phyloP scores from a whole-genome alignment of 2,888 invertebrate species.

The Cinara cedri region DNA sequence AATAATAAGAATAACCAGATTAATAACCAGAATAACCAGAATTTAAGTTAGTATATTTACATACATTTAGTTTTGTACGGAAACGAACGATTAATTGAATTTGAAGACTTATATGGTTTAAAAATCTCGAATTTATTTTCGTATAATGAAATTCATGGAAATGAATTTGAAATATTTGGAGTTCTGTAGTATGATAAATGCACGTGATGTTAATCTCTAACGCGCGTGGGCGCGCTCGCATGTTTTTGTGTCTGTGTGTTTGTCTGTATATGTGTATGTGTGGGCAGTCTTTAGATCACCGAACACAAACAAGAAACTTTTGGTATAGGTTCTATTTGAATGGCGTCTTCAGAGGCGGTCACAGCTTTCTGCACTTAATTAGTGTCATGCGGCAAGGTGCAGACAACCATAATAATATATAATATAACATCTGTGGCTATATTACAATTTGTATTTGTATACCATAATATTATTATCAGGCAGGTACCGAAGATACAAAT shows the following conservation, averaged over 20 bases:
- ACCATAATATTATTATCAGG: neutral
- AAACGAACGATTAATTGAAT: no score
- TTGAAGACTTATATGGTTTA: no score
- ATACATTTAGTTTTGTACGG: no score
- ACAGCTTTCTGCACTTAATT: slow-evolving; percentile 33
- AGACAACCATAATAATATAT: slow-evolving; percentile 2
- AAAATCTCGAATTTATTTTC: no score
- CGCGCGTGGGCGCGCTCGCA: no score
- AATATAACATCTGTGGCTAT: slow-evolving; percentile 7
- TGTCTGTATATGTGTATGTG: neutral
- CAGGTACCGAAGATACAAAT: no score
- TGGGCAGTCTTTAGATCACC: neutral
- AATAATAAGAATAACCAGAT: no score
- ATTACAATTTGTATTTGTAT: neutral
- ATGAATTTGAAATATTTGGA: neutral
- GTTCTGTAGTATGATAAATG: neutral
- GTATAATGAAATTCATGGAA: neutral
- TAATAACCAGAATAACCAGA: no score
- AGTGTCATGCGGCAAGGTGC: slow-evolving; percentile 17
- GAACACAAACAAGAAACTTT: neutral
- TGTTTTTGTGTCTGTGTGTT: no score
- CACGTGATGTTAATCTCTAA: neutral
- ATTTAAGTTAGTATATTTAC: no score
- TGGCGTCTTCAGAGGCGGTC: neutral
- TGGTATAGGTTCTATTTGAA: slow-evolving; percentile 13